phyloP scores from a whole-genome alignment of 2,888 invertebrate genomes.

The Cacoxenus indagator region DNA sequence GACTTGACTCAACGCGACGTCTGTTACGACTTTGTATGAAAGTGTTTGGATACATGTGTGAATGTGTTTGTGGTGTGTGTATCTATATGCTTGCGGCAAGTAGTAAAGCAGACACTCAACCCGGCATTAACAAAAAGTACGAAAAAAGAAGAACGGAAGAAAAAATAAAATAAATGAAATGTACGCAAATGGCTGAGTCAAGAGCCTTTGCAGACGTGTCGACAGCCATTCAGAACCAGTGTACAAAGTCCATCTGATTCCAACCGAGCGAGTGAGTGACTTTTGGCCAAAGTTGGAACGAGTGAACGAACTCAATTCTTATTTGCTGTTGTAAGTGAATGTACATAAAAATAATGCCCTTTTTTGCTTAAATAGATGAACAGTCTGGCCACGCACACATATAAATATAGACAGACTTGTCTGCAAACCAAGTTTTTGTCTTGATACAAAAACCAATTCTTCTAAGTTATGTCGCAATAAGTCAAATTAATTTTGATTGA shows the following conservation, averaged over 20 bases:
- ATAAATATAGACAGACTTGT: too few relatives aligned
- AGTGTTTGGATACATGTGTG: too few relatives aligned
- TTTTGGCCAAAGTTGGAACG: background rate
- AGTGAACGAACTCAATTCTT: constrained; percentile 44
- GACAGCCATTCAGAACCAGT: background rate
- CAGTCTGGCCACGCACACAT: background rate
- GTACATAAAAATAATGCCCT: constrained; percentile 55
- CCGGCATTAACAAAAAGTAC: background rate
- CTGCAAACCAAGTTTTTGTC: too few relatives aligned
- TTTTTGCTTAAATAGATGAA: constrained; percentile 4
- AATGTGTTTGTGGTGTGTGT: background rate
- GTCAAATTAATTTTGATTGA: too few relatives aligned
- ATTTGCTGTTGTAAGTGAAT: constrained; percentile 61
- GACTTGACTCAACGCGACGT: too few relatives aligned
- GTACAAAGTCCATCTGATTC: background rate
- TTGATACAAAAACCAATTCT: too few relatives aligned
- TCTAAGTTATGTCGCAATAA: too few relatives aligned
- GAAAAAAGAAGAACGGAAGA: background rate
- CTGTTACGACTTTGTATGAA: too few relatives aligned
- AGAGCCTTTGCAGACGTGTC: background rate
- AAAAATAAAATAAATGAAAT: constrained; percentile 4
- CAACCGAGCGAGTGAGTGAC: background rate
- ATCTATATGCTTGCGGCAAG: background rate
- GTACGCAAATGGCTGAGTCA: too few relatives aligned
- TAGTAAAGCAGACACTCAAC: background rate